Evolutionary conservation across 2,888 invertebrate genomes (phyloP).

Genomic region (Andrena bicolor): DNA sequence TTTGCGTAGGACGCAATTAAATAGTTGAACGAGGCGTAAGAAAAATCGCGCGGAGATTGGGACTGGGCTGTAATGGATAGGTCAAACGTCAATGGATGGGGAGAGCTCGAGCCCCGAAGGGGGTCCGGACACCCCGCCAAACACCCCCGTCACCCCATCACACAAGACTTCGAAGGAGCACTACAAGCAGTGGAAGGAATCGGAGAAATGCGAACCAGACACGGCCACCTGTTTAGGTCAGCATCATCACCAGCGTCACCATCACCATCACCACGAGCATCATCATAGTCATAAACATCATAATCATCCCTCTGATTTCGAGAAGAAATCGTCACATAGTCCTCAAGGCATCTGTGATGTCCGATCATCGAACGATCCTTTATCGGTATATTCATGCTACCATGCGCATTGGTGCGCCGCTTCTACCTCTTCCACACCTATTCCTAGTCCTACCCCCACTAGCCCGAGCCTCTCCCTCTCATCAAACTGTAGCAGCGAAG

Average conservation of each 20-base stretch:
- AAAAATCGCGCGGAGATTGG: constrained; percentile 82
- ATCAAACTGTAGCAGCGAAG: constrained; percentile 82
- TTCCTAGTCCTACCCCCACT: constrained; percentile 78
- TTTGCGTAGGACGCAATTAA: constrained; percentile 83
- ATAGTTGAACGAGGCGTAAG: constrained; percentile 79
- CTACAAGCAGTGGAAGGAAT: constrained; percentile 81
- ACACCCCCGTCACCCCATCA: constrained; percentile 84
- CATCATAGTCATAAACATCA: constrained; percentile 86
- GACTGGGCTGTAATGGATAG: constrained; percentile 85
- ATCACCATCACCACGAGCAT: constrained; percentile 85
- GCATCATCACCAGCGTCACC: constrained; percentile 84
- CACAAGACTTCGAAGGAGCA: constrained; percentile 81
- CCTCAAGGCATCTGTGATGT: constrained; percentile 77
- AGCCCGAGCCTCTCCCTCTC: constrained; percentile 80
- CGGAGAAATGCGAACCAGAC: constrained; percentile 79
- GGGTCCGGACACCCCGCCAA: constrained; percentile 84
- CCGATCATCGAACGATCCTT: constrained; percentile 76
- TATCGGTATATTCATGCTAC: constrained; percentile 83
- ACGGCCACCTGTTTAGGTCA: constrained; percentile 83
- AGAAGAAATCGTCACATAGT: constrained; percentile 80
- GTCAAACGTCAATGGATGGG: constrained; percentile 84
- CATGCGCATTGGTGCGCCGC: constrained; percentile 83
- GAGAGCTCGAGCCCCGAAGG: constrained; percentile 82
- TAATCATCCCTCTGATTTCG: constrained; percentile 83
- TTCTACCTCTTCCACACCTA: constrained; percentile 79